These are phyloP conservation scores for Centropus bengalensis DNA, from an alignment of 2,113 vertebrate species.

Conservation along the genomic window DNA sequence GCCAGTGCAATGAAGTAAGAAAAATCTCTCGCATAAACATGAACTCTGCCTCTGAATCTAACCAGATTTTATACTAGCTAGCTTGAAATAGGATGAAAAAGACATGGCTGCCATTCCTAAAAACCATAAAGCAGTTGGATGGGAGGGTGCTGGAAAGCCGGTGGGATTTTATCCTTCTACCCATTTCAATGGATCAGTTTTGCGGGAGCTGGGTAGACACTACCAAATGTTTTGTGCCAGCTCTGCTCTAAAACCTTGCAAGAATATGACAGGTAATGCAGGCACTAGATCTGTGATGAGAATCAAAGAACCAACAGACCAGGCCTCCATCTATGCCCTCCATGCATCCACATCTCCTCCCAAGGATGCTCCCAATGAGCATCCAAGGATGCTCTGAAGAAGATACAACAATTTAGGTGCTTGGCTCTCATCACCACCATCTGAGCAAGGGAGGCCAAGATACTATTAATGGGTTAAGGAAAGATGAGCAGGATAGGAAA, in stretches of 20 bases:
- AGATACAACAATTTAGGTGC: background rate
- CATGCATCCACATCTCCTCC: background rate
- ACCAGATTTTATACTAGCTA: background rate
- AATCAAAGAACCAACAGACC: background rate
- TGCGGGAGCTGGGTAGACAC: background rate
- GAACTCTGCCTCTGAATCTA: background rate
- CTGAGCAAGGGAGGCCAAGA: slow-evolving; percentile 7
- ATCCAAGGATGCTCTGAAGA: background rate
- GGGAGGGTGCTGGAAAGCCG: background rate
- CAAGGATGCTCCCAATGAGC: too few species aligned
- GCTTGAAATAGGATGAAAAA: background rate
- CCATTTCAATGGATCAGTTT: background rate
- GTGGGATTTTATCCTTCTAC: background rate
- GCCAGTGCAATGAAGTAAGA: background rate
- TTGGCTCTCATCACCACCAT: background rate
- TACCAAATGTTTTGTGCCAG: background rate
- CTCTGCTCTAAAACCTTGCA: background rate
- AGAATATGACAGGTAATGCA: background rate
- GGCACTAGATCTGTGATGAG: background rate
- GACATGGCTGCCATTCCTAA: rapidly evolving
- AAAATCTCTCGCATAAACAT: background rate
- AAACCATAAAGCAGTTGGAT: background rate
- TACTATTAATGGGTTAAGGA: background rate
- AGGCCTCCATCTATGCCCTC: background rate
- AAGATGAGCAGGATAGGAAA: slow-evolving; percentile 17